A percentile compares a stretch with the other conserved stretches of the same genome.
Evolutionary conservation across 2,113 vertebrate genomes (phyloP).

Genomic region (Sprattus sprattus): DNA sequence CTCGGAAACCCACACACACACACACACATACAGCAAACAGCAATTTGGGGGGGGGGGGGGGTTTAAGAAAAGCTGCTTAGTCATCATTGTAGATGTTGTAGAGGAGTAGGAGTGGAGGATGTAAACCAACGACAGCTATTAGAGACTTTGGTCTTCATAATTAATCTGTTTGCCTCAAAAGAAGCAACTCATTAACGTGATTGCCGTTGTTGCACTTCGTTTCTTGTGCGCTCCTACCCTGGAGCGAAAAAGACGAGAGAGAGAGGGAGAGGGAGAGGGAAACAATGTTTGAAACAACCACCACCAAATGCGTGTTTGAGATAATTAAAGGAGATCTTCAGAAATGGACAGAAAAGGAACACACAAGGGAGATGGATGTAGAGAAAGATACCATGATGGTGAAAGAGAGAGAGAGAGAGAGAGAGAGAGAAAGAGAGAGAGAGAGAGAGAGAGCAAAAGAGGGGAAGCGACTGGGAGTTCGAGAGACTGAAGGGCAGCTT

Average conservation of each 20-base stretch:
- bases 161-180: slow-evolving; percentile 26
- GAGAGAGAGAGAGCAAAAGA: neutral
- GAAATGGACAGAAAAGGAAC: slow-evolving; percentile 4
- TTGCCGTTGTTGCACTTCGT: slow-evolving; percentile 16
- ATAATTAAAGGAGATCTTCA: slow-evolving; percentile 43
- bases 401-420: neutral
- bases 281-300: slow-evolving; percentile 2
- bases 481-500: neutral
- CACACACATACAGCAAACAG: neutral
- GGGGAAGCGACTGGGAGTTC: neutral
- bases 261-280: neutral
- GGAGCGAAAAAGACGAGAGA: slow-evolving; percentile 19
- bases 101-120: neutral
- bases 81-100: neutral
- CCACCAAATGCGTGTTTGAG: slow-evolving; percentile 24
- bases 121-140: slow-evolving; percentile 1
- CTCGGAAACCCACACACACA: neutral
- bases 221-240: slow-evolving; percentile 19
- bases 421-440: neutral
- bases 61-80: neutral
- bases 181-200: slow-evolving; percentile 30
- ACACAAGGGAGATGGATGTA: slow-evolving; percentile 2
- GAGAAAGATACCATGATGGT: neutral
- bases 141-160: slow-evolving; percentile 27
- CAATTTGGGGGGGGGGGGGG: neutral